Evolutionary conservation across 2,113 vertebrate genomes (phyloP), one percentile per base, ranked within the genome.

Genomic region (Heterochromis multidens): DNA sequence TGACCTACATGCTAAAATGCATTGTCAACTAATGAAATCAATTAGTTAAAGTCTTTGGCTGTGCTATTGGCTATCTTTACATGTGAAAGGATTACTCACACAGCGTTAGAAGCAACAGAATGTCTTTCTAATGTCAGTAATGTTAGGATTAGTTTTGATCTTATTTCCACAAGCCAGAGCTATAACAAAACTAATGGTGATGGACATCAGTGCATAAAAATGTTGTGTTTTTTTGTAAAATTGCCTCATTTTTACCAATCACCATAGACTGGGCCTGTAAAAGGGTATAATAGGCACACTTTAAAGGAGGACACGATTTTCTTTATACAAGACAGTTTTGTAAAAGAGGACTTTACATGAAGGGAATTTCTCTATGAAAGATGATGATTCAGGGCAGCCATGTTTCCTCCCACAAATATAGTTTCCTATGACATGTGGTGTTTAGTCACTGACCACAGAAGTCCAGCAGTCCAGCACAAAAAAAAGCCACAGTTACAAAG

Each of bases 51-150:
- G 23, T 49, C 40, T 49, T 1, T 21, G 16, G 67, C 0, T 29
- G 19, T 49, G 27, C 27, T 49, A 1, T 43, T 40, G 11, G 8
- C 37, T 40, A 7, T 6, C 12, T 17, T 72, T 29, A 29, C 16
- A 49, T 72, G 16, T 21, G 3, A 19, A 0, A 72, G 3, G 25
- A 49, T 49, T 49, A 49, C 43, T 49, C 17, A 0, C 16, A 3
- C 16, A 72, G 0, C 35, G 25, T 67, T 17, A 67, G 63, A 67
- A 67, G 40, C 13, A 29, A 49, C 25, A 49, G 40, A 72, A 12
- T 3, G 9, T 21, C 0, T 16, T 12, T 72, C 25, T 12, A 27
- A 27, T 70, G 23, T 19, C 37, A 8, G 14, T 1, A 46, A 70
- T 19, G 40, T 27, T 27, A 72, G 46, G 1, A 72, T 43, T 19